A percentile compares a stretch with the other conserved stretches of the same genome.
These are phyloP conservation scores for Drosophila arizonae DNA, from an alignment of 1,140 invertebrate species.

Conservation along the genomic window DNA sequence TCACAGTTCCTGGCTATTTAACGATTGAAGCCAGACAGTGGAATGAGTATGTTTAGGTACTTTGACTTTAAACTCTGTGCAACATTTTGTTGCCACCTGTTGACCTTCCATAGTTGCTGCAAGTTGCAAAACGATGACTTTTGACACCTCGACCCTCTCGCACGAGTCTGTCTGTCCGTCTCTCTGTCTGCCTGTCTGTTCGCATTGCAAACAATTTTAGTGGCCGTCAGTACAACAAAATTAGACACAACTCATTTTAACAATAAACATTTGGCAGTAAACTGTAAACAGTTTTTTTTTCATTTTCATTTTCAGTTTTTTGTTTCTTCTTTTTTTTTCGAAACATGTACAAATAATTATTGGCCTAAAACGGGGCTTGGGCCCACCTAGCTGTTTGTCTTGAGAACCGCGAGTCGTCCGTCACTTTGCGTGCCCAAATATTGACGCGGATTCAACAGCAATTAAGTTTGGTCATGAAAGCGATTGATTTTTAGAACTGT, in stretches of 20 bases:
- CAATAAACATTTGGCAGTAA: slow-evolving; percentile 46
- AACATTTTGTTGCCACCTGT: slow-evolving; percentile 37
- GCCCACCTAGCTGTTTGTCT: neutral
- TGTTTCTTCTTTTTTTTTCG: slow-evolving; percentile 12
- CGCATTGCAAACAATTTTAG: slow-evolving; percentile 69
- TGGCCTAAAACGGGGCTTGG: slow-evolving; percentile 15
- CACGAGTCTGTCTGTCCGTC: neutral
- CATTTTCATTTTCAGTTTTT: slow-evolving; percentile 14
- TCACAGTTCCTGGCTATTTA: neutral
- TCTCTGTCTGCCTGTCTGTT: slow-evolving; percentile 11
- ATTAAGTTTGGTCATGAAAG: slow-evolving; percentile 64
- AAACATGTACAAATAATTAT: slow-evolving; percentile 42
- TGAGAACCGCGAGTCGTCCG: slow-evolving; percentile 14
- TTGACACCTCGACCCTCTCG: slow-evolving; percentile 47
- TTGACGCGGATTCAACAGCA: slow-evolving; percentile 68
- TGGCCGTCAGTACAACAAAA: slow-evolving; percentile 64
- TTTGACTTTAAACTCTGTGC: slow-evolving; percentile 27
- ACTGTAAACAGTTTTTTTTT: slow-evolving; percentile 56
- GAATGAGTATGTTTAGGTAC: neutral
- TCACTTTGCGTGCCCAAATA: slow-evolving; percentile 55
- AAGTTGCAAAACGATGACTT: slow-evolving; percentile 38
- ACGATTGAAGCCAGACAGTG: neutral
- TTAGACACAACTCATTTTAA: slow-evolving; percentile 68
- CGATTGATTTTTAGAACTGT: slow-evolving; percentile 55
- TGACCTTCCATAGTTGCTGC: slow-evolving; percentile 56